Conservation (phyloP, 2,797 vertebrate genomes). For the Nasua narica region DNA sequence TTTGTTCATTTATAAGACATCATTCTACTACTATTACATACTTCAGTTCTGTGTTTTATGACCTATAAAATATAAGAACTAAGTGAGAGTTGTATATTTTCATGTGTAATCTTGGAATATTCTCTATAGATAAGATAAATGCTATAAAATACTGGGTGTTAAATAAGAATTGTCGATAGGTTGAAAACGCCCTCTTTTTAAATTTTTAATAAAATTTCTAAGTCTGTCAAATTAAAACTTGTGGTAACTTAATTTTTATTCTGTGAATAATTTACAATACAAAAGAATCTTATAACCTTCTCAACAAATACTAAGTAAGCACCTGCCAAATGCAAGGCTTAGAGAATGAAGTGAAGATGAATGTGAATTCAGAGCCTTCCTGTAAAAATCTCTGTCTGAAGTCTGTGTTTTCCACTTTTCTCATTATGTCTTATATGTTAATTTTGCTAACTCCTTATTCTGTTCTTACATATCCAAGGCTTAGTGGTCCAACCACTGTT, state of each 20-base stretch:
- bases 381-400: neutral
- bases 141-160: neutral
- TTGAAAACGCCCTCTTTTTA: neutral
- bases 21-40: neutral
- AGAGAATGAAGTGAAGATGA: neutral
- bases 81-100: neutral
- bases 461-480: neutral
- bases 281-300: neutral
- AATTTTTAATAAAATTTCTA: conserved; percentile 29
- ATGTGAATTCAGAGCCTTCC: neutral
- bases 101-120: neutral
- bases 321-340: neutral
- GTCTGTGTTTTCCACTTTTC: neutral
- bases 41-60: neutral
- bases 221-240: neutral
- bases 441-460: neutral
- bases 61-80: neutral
- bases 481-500: neutral
- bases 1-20: neutral
- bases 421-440: neutral
- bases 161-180: neutral
- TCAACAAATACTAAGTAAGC: neutral
- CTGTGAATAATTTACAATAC: conserved; percentile 29
- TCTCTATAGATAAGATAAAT: neutral
- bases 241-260: neutral